Evolutionary conservation across 2,797 vertebrate species (phyloP), one percentile per base, ranked within the genome.

Genomic region (Zenarchopterus dispar): DNA sequence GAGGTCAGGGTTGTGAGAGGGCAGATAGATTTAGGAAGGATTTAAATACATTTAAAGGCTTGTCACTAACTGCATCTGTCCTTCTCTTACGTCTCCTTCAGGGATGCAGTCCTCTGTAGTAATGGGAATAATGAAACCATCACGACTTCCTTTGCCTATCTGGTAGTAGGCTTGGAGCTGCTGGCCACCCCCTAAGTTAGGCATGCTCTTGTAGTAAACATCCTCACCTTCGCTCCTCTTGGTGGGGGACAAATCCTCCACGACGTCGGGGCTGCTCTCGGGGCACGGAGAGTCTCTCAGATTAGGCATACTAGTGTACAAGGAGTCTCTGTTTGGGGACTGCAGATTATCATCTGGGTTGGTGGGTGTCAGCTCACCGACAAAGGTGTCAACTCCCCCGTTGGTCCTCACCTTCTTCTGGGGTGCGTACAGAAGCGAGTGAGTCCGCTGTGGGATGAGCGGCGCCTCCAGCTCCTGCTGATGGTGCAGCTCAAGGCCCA

Each of bases 131-230:
- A 99, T 98, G 69, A 96, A 99, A 47, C 97, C 96, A 15, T 99
- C 98, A 2, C 97, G 98, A 75, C 93, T 96, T 77, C 95, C 97
- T 88, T 94, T 91, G 93, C 96, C 97, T 91, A 99, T 97, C 88
- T 98, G 97, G 92, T 99, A 98, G 93, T 96, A 99, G 90, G 95
- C 95, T 81, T 98, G 96, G 77, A 98, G 96, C 88, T 97, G 97
- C 62, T 94, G 94, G 73, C 96, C 95, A 73, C 94, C 92, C 85
- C 97, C 97, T 11, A 99, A 93, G 81, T 99, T 97, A 85, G 98
- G 98, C 98, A 99, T 99, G 93, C 98, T 99, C 90, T 99, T 99
- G 86, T 99, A 99, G 91, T 98, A 98, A 93, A 97, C 92, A 86
- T 99, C 97, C 90, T 99, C 97, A 1, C 88, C 96, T 64, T 97